A percentile compares a stretch with the other conserved stretches of the same genome.
Conservation (phyloP, 1,140 invertebrate genomes). For the Ridgeia piscesae region DNA sequence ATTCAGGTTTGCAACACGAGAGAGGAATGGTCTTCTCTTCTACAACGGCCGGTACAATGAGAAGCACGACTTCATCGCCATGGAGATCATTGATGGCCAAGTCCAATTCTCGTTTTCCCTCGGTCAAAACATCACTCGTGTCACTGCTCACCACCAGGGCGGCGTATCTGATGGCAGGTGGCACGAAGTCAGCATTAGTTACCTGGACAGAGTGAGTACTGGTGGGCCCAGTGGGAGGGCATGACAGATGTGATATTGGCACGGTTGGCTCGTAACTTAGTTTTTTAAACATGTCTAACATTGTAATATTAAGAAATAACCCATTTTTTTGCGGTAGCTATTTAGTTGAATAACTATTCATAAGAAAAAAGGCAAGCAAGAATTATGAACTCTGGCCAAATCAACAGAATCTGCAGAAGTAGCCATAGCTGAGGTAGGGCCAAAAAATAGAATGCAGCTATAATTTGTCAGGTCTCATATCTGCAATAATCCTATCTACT, state of each 20-base stretch:
- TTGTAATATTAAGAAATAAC: too few relatives aligned
- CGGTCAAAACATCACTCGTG: conserved; percentile 72
- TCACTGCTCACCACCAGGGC: conserved; percentile 67
- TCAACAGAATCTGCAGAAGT: too few relatives aligned
- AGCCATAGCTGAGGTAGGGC: too few relatives aligned
- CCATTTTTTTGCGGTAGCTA: too few relatives aligned
- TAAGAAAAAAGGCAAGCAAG: too few relatives aligned
- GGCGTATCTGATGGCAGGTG: conserved; percentile 87
- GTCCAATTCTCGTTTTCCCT: conserved; percentile 89
- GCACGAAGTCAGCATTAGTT: conserved; percentile 87
- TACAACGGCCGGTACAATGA: conserved; percentile 97
- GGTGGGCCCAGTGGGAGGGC: background rate
- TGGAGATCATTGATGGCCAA: conserved; percentile 77
- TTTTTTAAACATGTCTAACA: too few relatives aligned
- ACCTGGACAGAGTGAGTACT: conserved; percentile 76
- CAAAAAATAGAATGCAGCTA: too few relatives aligned
- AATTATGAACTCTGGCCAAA: too few relatives aligned
- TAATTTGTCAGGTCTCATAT: too few relatives aligned
- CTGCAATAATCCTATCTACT: too few relatives aligned
- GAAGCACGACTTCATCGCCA: conserved; percentile 88
- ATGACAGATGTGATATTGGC: background rate
- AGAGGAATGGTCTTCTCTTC: conserved; percentile 79
- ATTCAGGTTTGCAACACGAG: conserved; percentile 81
- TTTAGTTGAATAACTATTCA: too few relatives aligned
- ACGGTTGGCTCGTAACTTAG: too few relatives aligned